Conservation (phyloP, 37 sponge, comb jelly and placozoan species). For the Chondrosia reniformis region DNA sequence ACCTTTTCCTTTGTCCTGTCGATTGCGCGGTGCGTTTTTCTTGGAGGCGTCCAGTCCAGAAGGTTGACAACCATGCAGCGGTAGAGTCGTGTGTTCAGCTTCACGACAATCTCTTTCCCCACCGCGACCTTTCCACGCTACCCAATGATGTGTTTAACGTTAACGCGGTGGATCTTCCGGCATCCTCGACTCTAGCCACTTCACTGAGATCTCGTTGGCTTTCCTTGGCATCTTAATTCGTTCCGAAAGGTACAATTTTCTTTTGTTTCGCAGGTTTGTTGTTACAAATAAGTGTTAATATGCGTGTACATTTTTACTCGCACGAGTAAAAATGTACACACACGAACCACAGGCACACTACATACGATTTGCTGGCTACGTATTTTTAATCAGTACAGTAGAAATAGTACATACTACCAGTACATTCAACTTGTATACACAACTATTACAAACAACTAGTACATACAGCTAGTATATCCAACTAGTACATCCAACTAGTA, state of each 20-base stretch:
- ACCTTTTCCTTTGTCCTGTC: neutral
- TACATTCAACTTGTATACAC: no score
- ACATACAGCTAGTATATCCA: no score
- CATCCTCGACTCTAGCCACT: no score
- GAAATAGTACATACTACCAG: no score
- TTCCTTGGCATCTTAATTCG: no score
- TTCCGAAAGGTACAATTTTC: neutral
- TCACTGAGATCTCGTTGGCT: no score
- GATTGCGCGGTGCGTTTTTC: neutral
- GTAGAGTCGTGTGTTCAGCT: neutral
- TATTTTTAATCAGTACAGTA: neutral
- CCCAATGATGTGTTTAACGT: neutral
- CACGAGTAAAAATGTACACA: no score
- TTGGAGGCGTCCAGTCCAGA: neutral
- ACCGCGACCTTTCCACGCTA: neutral
- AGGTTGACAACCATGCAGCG: neutral
- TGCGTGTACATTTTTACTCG: no score
- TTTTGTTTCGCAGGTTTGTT: neutral
- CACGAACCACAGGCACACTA: neutral
- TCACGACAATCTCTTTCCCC: neutral
- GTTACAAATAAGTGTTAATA: neutral
- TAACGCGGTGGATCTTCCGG: neutral
- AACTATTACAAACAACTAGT: no score
- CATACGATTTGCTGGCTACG: neutral
- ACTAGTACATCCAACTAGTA: no score